A percentile compares a stretch with the other conserved stretches of the same genome.
Evolutionary conservation across 2,888 invertebrate genomes (phyloP).

Genomic region (Danaus chrysippus): DNA sequence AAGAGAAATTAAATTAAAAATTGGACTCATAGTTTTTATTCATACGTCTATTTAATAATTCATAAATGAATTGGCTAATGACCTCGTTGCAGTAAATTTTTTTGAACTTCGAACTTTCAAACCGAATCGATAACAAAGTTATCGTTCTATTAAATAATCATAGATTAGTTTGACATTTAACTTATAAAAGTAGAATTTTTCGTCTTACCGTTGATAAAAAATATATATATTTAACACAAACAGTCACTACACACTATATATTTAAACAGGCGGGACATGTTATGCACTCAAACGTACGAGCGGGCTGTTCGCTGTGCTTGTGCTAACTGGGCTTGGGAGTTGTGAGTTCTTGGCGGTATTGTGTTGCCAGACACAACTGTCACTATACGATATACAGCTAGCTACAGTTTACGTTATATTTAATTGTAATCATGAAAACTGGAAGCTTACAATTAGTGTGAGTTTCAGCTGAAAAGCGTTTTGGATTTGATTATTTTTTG

Average conservation of each 20-base stretch:
- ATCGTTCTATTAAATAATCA: neutral
- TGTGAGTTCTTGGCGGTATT: neutral
- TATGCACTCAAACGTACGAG: neutral
- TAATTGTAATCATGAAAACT: no score
- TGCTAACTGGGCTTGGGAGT: constrained; percentile 1
- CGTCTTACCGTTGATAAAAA: neutral
- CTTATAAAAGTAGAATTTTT: neutral
- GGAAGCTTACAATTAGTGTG: no score
- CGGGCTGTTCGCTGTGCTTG: neutral
- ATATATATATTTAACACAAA: neutral
- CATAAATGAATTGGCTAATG: neutral
- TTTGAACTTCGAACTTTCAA: constrained; percentile 8
- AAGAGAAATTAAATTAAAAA: no score
- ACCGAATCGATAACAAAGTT: constrained; percentile 3
- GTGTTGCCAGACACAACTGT: no score
- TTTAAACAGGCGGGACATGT: neutral
- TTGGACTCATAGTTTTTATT: no score
- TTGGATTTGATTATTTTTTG: no score
- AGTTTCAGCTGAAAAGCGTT: no score
- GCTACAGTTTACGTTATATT: no score
- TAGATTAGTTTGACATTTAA: neutral
- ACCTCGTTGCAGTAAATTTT: neutral
- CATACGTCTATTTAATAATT: no score
- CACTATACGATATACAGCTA: no score
- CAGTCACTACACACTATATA: constrained; percentile 1